phyloP scores from a whole-genome alignment of 2,113 vertebrate species.

The Hemichromis elongatus region DNA sequence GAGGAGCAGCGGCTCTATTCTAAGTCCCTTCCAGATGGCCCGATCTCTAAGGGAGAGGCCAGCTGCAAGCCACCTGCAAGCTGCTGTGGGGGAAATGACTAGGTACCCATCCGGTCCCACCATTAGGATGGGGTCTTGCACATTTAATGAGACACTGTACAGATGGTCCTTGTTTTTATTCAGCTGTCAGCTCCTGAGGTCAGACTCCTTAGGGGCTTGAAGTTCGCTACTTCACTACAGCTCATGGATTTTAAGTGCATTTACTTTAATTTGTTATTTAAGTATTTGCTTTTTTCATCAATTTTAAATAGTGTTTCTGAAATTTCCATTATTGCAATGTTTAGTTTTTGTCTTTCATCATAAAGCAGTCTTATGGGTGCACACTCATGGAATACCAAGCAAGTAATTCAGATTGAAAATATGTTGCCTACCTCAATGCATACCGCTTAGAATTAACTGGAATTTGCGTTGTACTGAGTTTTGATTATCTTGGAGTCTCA shows the following conservation, averaged over 20 bases:
- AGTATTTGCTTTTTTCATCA: background rate
- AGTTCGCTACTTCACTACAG: background rate
- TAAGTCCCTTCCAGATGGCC: no score
- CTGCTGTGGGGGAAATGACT: constrained; percentile 24
- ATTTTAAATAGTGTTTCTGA: background rate
- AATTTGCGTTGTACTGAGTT: background rate
- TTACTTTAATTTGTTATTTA: background rate
- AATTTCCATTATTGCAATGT: background rate
- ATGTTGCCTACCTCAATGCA: background rate
- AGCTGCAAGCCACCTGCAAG: constrained; percentile 62
- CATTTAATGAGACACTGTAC: constrained; percentile 44
- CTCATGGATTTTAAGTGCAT: background rate
- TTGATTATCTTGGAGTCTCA: background rate
- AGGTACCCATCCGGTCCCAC: background rate
- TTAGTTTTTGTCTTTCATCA: background rate
- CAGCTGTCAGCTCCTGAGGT: background rate
- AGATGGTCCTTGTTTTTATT: constrained; percentile 44
- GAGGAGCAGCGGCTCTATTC: no score
- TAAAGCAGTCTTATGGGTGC: background rate
- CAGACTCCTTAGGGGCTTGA: background rate
- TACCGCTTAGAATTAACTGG: background rate
- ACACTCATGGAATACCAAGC: background rate
- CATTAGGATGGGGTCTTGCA: constrained; percentile 27
- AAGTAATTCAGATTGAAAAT: background rate
- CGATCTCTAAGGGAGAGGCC: no score